phyloP scores from a whole-genome alignment of 2,797 vertebrate species.

The Rachycentron canadum region DNA sequence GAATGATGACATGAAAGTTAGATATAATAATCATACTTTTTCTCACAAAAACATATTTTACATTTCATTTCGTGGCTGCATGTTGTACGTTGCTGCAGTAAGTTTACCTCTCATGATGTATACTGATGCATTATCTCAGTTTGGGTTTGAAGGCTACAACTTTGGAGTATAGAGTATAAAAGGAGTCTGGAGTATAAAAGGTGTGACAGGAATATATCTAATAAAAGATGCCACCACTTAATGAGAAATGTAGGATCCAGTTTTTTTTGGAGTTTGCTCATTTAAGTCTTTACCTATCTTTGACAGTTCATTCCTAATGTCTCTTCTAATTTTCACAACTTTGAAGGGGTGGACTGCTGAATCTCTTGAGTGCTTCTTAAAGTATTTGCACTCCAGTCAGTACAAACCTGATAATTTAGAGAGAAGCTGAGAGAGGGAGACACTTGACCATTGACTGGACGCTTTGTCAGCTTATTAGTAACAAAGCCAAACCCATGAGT shows the following conservation, averaged over 20 bases:
- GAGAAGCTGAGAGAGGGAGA: background rate
- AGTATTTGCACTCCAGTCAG: background rate
- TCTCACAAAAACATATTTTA: too few relatives aligned
- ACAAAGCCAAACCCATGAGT: slow-evolving; percentile 26
- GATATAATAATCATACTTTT: too few relatives aligned
- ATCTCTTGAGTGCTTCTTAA: background rate
- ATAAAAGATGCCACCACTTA: background rate
- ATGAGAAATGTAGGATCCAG: background rate
- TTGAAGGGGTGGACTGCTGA: background rate
- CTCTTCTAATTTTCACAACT: background rate
- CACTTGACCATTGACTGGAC: slow-evolving; percentile 6
- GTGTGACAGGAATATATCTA: background rate
- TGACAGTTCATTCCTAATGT: background rate
- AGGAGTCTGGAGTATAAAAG: background rate
- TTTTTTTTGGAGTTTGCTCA: background rate
- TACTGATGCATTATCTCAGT: background rate
- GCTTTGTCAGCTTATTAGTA: slow-evolving; percentile 10
- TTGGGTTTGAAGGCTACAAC: background rate
- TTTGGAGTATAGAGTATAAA: too few relatives aligned
- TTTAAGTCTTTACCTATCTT: too few relatives aligned
- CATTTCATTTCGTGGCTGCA: background rate
- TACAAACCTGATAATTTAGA: slow-evolving; percentile 1
- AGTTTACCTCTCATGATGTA: background rate
- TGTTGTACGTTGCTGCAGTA: background rate
- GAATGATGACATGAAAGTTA: too few relatives aligned